phyloP scores from a whole-genome alignment of 2,797 vertebrate genomes.

The Lacerta bilineata region DNA sequence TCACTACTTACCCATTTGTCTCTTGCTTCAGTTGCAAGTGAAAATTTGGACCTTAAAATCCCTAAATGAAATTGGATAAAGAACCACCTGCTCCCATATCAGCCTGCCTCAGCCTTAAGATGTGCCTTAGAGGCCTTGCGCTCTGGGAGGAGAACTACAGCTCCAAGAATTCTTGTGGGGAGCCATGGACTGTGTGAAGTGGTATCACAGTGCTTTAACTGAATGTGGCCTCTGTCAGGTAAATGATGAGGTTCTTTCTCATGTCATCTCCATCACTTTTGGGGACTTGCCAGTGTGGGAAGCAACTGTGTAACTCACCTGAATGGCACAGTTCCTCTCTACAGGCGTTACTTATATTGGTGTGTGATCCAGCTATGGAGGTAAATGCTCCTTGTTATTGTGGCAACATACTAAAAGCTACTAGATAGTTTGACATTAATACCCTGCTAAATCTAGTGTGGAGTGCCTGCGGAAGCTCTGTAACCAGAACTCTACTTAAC shows the following conservation, averaged over 20 bases:
- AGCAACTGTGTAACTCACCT: too few species aligned
- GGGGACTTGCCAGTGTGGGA: too few species aligned
- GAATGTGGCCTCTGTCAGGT: not conserved
- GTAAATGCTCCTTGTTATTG: too few species aligned
- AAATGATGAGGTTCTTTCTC: not conserved
- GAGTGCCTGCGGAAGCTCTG: not conserved
- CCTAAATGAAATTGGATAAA: too few species aligned
- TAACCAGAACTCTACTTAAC: not conserved
- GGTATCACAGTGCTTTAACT: not conserved
- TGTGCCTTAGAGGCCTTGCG: not conserved
- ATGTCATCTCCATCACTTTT: not conserved
- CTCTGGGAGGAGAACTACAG: not conserved
- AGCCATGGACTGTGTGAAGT: not conserved
- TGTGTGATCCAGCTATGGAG: too few species aligned
- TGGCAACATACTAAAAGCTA: too few species aligned
- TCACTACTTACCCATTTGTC: not conserved
- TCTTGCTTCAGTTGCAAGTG: not conserved
- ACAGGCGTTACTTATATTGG: too few species aligned
- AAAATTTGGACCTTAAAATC: not conserved
- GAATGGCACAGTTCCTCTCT: too few species aligned
- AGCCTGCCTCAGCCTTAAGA: not conserved
- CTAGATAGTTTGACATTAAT: too few species aligned
- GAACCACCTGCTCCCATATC: not conserved
- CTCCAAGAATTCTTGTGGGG: too few species aligned
- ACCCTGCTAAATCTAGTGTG: not conserved